Percentiles rank a stretch among this genome's conserved stretches.
phyloP scores from a whole-genome alignment of 2,888 invertebrate genomes.

The Drosophila differens region DNA sequence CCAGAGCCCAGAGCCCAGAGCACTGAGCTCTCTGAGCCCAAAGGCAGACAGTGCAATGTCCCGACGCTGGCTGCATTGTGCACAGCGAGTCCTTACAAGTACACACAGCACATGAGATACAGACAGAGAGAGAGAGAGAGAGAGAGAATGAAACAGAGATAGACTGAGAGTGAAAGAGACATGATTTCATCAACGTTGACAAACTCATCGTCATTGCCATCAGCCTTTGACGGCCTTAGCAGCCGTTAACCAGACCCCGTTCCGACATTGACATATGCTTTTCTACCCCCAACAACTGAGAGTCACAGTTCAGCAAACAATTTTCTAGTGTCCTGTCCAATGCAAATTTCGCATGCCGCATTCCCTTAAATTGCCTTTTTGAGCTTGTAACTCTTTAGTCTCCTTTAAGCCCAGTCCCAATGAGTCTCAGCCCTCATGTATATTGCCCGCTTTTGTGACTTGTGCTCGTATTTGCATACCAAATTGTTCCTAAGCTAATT shows the following conservation, averaged over 20 bases:
- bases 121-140: conserved; percentile 9
- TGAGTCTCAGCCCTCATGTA: background rate
- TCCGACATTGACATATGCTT: conserved; percentile 67
- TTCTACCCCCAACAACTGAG: conserved; percentile 19
- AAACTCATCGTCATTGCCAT: conserved; percentile 64
- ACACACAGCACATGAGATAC: conserved; percentile 45
- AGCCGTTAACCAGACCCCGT: conserved; percentile 48
- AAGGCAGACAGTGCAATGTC: conserved; percentile 73
- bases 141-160: conserved; percentile 17
- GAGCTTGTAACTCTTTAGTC: conserved; percentile 30
- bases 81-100: conserved; percentile 74
- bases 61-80: conserved; percentile 68
- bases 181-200: conserved; percentile 80
- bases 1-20: background rate
- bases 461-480: conserved; percentile 40
- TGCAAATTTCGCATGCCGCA: conserved; percentile 61
- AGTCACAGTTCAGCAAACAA: conserved; percentile 1
- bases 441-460: background rate
- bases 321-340: conserved; percentile 26
- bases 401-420: background rate
- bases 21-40: conserved; percentile 32
- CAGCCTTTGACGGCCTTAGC: conserved; percentile 44
- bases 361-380: conserved; percentile 70
- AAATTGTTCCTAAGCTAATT: conserved; percentile 52
- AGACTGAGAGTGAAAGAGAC: conserved; percentile 25